Conservation (phyloP, 2,888 invertebrate genomes). For the Eurytoma adleriae region DNA sequence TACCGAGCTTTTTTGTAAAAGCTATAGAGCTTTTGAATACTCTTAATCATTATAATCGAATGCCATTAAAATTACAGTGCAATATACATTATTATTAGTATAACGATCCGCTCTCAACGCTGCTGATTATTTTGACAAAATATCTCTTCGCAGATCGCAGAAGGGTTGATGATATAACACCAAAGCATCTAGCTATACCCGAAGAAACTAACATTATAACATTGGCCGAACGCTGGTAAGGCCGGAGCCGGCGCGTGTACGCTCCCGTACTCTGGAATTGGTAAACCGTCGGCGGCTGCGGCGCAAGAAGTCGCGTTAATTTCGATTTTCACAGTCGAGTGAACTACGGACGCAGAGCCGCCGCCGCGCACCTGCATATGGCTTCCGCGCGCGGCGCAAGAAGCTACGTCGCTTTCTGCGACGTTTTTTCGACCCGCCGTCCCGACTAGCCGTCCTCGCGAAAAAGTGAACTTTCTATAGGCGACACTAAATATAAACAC, state of each 20-base stretch:
- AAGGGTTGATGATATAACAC: background rate
- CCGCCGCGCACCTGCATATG: background rate
- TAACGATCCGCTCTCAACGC: too few relatives aligned
- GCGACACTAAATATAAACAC: conserved; percentile 21
- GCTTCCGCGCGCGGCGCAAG: conserved; percentile 27
- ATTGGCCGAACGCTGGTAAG: background rate
- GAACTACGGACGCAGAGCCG: background rate
- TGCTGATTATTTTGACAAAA: too few relatives aligned
- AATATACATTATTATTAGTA: too few relatives aligned
- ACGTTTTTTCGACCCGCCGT: background rate
- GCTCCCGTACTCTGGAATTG: background rate
- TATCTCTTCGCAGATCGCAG: too few relatives aligned
- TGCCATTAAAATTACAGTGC: too few relatives aligned
- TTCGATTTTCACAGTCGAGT: conserved; percentile 20
- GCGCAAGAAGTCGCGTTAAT: conserved; percentile 16
- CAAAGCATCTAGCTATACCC: background rate
- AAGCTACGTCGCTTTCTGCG: conserved; percentile 24
- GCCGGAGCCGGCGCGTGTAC: background rate
- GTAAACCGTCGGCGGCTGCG: background rate
- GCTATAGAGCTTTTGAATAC: too few relatives aligned
- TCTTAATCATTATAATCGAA: too few relatives aligned
- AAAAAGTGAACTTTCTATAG: conserved; percentile 20
- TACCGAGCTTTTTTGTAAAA: too few relatives aligned
- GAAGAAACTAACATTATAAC: background rate
- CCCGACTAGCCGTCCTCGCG: background rate